These are phyloP conservation scores for Cochlearius cochlearius DNA, from an alignment of 2,113 vertebrate genomes.

Conservation along the genomic window DNA sequence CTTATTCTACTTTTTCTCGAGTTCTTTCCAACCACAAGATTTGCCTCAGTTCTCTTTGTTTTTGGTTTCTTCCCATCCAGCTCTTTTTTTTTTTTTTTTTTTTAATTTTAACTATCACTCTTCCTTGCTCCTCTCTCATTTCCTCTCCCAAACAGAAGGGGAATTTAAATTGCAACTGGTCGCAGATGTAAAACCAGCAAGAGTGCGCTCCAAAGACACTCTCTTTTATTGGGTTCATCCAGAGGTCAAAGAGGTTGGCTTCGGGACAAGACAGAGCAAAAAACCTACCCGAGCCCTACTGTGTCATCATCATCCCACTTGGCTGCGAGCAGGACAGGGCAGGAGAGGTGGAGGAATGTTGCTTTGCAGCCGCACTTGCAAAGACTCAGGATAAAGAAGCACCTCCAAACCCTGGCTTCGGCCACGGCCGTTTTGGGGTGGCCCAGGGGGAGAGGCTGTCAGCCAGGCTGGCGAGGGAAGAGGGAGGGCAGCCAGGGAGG, in stretches of 20 bases:
- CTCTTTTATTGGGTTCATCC: slow-evolving; percentile 39
- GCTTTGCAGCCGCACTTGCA: fast-evolving
- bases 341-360: not conserved
- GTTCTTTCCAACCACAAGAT: not conserved
- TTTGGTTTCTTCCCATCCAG: not conserved
- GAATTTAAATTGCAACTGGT: slow-evolving; percentile 32
- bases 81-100: not conserved
- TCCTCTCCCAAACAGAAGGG: not conserved
- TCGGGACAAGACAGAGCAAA: not conserved
- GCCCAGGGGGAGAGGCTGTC: not conserved
- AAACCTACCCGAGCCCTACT: not conserved
- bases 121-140: not conserved
- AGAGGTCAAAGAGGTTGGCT: slow-evolving; percentile 53
- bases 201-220: not conserved
- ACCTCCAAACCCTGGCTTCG: not conserved
- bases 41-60: not conserved
- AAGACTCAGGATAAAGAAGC: not conserved
- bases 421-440: not conserved
- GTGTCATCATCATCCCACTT: slow-evolving; percentile 11
- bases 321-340: not conserved
- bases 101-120: not conserved
- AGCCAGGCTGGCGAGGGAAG: not conserved
- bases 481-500: not conserved
- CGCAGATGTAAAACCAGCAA: not conserved
- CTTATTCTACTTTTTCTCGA: not conserved